Base-by-base conservation (phyloP, 2,797 vertebrate species). In the Acanthurus lineatus region DNA sequence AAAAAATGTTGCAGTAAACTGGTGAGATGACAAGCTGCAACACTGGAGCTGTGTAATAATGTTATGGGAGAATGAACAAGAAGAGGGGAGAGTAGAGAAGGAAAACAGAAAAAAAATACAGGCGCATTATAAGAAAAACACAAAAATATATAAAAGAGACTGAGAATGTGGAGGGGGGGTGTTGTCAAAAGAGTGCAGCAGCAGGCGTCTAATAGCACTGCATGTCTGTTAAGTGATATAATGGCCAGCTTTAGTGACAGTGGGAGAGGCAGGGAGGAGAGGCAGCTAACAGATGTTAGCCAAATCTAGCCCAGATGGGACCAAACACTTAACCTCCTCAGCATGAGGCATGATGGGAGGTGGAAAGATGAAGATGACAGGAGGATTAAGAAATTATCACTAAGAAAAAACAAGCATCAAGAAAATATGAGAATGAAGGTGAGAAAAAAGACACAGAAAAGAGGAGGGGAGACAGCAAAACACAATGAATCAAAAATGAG, bases 271-370 rank as follows among this genome's bases (percentile, higher is more conserved):
- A 45, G 35, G 53, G 67, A 74, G 44, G 56, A 73, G 72, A 79
- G 74, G 76, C 64, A 53, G 67, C 76, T 6, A 81, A 78, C 92
- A 92, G 89, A 90, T 92, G 90, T 92, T 87, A 40, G 57, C 62
- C 77, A 76, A 91, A 90, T 82, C 73, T 42, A 35, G 62, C 72
- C 83, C 91, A 93, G 88, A 90, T 92, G 90, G 91, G 77, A 87
- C 54, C 53, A 75, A 64, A 65, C 69, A 56, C 73, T 91, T 85
- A 72, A 76, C 74, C 75, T 86, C 77, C 84, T 88, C 85, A 76
- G 81, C 42, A 40, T 71, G 76, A 63, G 42, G 57, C 40, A 65
- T 85, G 72, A 80, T 69, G 67, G 83, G 61, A 81, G 83, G 59
- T 53, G 63, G 69, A 70, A 35, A 59, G 15, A 61, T 5, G 22